phyloP scores from a whole-genome alignment of 2,888 invertebrate genomes.

The Agrotis ipsilon region DNA sequence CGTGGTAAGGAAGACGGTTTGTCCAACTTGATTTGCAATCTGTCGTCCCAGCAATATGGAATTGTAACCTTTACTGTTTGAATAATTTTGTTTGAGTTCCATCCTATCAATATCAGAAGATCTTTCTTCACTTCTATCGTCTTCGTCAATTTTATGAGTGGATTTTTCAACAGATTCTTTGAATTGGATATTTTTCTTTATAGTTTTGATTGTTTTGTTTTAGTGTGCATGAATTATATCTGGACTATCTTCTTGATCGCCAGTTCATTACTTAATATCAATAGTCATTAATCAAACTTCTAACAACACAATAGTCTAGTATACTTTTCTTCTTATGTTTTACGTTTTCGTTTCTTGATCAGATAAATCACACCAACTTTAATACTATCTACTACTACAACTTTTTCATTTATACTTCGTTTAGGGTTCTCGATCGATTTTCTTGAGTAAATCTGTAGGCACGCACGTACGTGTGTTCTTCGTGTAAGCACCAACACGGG shows the following conservation, averaged over 20 bases:
- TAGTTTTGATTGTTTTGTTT: background rate
- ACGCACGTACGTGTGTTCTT: slow-evolving; percentile 65
- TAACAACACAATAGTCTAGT: background rate
- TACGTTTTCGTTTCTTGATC: too few species aligned
- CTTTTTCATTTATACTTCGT: background rate
- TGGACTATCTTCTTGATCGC: background rate
- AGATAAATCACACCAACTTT: too few species aligned
- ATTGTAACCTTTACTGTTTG: too few species aligned
- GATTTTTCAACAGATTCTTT: background rate
- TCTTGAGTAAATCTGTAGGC: slow-evolving; percentile 67
- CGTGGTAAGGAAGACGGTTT: too few species aligned
- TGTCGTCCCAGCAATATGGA: too few species aligned
- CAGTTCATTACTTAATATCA: background rate
- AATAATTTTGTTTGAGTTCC: background rate
- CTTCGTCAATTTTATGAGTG: background rate
- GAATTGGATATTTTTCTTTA: background rate
- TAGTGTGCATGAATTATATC: background rate
- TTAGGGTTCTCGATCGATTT: slow-evolving; percentile 44
- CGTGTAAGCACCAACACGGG: slow-evolving; percentile 77
- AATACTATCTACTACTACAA: background rate
- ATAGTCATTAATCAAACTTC: background rate
- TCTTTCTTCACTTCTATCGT: background rate
- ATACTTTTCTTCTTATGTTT: background rate
- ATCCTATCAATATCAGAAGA: background rate
- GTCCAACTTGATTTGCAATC: too few species aligned